Evolutionary conservation across 2,797 vertebrate species (phyloP), one percentile per base, ranked within the genome.

Genomic region (Vespertilio murinus): DNA sequence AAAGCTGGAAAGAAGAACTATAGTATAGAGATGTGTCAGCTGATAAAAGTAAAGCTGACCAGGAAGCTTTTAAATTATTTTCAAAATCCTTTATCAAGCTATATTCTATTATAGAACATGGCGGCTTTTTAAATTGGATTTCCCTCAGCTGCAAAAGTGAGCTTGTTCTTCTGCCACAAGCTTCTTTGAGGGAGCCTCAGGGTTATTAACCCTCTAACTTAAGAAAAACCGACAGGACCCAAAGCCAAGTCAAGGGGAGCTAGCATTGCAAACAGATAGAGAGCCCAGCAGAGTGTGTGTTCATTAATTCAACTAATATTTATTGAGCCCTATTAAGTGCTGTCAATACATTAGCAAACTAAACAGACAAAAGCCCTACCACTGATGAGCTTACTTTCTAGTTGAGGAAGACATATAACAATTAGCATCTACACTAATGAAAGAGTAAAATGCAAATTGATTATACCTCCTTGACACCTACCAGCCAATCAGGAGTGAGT

Each of bases 11-110:
- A 90, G 79, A 84, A 88, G 59, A 96, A 67, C 93, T 88, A 77
- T 16, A 61, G n/a, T 33, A 88, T 40, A 91, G 70, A 95, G 95
- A 95, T 88, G 59, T 78, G 88, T 85, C 52, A 91, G 45, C 30
- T 83, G 95, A 95, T 96, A 96, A 96, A 94, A 96, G 94, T 90
- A 94, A 91, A 95, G 90, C 94, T 95, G 95, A 95, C 93, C 93
- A 87, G 85, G 70, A 96, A 88, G 78, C 94, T 95, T 96, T 97
- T 92, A 97, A 94, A 95, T 94, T 95, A 94, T 94, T 97, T 97
- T 95, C 85, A 73, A 77, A 94, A 96, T 95, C 91, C 96, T 97
- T 93, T 96, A 94, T 96, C 95, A 95, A 88, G 45, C 91, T 94
- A 86, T 77, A 94, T 95, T 94, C 88, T 95, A 95, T 95, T 96